These are phyloP conservation scores for Montipora capricornis DNA, from an alignment of 64 coral and sea anemone species.

Conservation along the genomic window DNA sequence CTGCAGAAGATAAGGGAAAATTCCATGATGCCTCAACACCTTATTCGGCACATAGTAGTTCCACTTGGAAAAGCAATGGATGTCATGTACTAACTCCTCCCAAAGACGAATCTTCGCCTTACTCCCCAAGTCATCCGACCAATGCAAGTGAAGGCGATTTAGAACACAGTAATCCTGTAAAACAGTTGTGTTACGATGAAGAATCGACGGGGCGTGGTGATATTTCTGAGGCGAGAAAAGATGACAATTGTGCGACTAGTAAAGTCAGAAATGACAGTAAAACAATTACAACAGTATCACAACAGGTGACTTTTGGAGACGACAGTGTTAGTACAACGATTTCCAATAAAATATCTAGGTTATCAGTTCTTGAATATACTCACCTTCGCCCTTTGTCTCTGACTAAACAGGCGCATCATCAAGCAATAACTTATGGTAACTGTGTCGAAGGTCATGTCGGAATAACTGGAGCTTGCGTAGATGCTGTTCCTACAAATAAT, in stretches of 20 bases:
- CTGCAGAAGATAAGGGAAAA: not conserved
- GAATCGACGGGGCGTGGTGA: not conserved
- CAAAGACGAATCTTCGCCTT: slow-evolving; percentile 1
- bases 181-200: not conserved
- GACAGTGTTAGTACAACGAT: not conserved
- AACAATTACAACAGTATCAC: not conserved
- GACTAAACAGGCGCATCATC: not conserved
- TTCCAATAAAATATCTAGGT: not conserved
- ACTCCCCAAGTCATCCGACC: slow-evolving; percentile 42
- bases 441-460: not conserved
- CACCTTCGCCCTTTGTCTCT: no score
- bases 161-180: not conserved
- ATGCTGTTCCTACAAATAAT: not conserved
- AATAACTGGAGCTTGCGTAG: not conserved
- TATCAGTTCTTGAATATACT: not conserved
- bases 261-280: not conserved
- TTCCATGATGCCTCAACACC: not conserved
- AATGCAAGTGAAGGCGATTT: slow-evolving; percentile 4
- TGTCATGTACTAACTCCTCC: not conserved
- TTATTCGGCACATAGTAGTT: slow-evolving; percentile 9
- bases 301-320: not conserved
- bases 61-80: slow-evolving; percentile 8
- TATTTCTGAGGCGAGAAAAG: not conserved
- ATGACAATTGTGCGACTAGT: not conserved
- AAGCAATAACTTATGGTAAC: not conserved